Evolutionary conservation across 1,140 invertebrate species (phyloP), one percentile per base, ranked within the genome.

Genomic region (Rhyacophila brunnea): DNA sequence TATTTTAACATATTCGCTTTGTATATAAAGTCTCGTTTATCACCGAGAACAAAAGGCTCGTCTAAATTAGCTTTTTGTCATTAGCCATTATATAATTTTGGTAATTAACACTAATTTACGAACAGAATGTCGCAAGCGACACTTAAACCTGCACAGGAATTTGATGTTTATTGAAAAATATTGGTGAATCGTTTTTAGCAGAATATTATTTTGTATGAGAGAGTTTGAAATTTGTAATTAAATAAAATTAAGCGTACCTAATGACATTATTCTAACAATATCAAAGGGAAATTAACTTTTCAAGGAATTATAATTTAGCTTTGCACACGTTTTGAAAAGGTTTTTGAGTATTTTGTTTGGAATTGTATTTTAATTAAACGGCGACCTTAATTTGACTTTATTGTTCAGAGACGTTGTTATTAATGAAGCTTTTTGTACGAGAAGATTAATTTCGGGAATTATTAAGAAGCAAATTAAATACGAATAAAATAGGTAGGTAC

Each of bases 71-170:
- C 63, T 65, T 65, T 65, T 65, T 65, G 63, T 65, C 63, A 65
- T 65, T 65, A 65, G 63, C 63, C 63, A 65, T 65, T 65, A 65
- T 65, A 65, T 65, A 65, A 65, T 65, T 65, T 65, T 65, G 63
- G 63, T 65, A 65, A 65, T 65, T 65, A 65, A 60, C 36, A 23
- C 19, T 14, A 23, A 14, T 23, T 36, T 28, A 23, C 13, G 18
- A n/a, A 1, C 2, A 20, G 10, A 64, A 55, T 4, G 50, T 13
- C 49, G 38, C 20, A 60, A 64, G 48, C 28, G 18, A 13, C 42
- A 19, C 15, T 13, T 18, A 40, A 19, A 35, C 28, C 10, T 32
- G 7, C 49, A 44, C 20, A 15, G 20, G 11, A 59, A 32, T 55
- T 55, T 57, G 20, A 14, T 6, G 5, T 40, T 51, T 58, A 17